Percentiles rank a stretch among this genome's conserved stretches.
Conservation (phyloP, 2,113 vertebrate genomes). For the Circaetus cinerascens region DNA sequence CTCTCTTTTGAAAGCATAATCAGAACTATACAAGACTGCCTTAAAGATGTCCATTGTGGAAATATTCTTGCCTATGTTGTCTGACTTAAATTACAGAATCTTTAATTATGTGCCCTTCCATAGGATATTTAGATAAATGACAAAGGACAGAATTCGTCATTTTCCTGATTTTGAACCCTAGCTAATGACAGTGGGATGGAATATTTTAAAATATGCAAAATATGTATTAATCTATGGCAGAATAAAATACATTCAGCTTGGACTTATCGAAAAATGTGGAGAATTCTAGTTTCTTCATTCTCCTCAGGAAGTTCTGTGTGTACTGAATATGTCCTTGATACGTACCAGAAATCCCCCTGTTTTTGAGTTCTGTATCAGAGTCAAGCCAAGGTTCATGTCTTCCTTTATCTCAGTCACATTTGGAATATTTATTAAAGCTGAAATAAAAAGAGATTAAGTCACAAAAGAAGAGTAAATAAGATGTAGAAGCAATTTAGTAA, state of each 20-base stretch:
- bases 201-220: neutral
- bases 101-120: neutral
- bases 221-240: neutral
- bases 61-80: neutral
- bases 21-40: neutral
- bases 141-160: accelerated
- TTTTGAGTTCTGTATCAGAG: conserved; percentile 76
- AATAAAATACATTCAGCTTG: neutral
- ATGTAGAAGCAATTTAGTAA: neutral
- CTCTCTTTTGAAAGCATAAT: neutral
- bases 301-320: neutral
- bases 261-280: neutral
- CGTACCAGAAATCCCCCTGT: conserved; percentile 82
- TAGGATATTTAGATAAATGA: neutral
- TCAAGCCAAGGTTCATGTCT: conserved; percentile 88
- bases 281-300: neutral
- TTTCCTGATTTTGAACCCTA: neutral
- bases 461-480: neutral
- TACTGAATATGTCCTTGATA: neutral
- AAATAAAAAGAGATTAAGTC: conserved; percentile 18
- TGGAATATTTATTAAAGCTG: conserved; percentile 81
- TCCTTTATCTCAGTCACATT: conserved; percentile 80
- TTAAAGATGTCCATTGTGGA: neutral
- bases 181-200: neutral
- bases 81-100: neutral